Conservation (phyloP, 2,797 vertebrate genomes). For the Micropoecilia bifurca region DNA sequence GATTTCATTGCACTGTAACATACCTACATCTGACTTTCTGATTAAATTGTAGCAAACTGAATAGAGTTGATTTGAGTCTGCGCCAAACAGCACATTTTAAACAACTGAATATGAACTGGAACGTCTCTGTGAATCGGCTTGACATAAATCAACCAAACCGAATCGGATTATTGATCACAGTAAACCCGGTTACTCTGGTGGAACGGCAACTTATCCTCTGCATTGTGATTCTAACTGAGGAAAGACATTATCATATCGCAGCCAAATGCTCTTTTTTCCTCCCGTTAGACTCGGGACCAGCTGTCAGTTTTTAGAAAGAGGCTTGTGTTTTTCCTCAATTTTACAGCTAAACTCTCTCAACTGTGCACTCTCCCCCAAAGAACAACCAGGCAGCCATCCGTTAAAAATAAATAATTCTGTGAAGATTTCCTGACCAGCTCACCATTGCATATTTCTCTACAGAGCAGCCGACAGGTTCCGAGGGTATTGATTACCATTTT, state of each 20-base stretch:
- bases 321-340: neutral
- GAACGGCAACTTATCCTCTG: neutral
- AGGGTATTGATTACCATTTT: constrained; percentile 66
- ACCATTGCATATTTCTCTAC: constrained; percentile 42
- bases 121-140: neutral
- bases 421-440: constrained; percentile 27
- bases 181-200: neutral
- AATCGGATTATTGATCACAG: neutral
- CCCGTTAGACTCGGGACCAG: neutral
- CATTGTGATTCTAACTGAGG: neutral
- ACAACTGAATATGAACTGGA: neutral
- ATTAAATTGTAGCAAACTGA: neutral
- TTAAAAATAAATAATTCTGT: constrained; percentile 11
- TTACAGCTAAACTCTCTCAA: constrained; percentile 17
- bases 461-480: constrained; percentile 29
- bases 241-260: neutral
- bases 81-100: neutral
- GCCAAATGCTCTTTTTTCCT: neutral
- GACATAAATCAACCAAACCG: neutral
- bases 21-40: neutral
- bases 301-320: constrained; percentile 8
- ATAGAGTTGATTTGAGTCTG: neutral
- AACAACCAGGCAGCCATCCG: constrained; percentile 27
- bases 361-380: constrained; percentile 15
- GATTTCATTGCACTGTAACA: neutral